These are phyloP conservation scores for Papilio aristodemus DNA, from an alignment of 1,140 invertebrate species.

Conservation along the genomic window DNA sequence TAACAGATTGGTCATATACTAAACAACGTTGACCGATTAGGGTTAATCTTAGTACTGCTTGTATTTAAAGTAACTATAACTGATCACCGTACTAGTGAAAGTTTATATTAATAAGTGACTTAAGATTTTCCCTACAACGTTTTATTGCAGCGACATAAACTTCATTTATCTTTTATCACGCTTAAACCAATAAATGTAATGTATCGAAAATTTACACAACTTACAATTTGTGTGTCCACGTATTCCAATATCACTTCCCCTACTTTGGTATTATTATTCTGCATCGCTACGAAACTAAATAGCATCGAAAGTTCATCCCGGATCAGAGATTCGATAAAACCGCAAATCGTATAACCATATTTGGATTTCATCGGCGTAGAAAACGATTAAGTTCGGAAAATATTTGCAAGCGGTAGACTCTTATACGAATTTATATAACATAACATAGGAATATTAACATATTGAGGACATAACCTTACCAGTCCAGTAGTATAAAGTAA, in stretches of 20 bases:
- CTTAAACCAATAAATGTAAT: no score
- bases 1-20: no score
- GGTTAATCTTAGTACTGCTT: no score
- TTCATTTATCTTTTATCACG: no score
- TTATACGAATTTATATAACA: slow-evolving; percentile 43
- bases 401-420: slow-evolving; percentile 43
- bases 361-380: slow-evolving; percentile 31
- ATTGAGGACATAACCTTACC: slow-evolving; percentile 48
- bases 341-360: slow-evolving; percentile 40
- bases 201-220: background rate
- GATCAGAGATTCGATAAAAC: slow-evolving; percentile 43
- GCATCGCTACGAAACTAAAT: slow-evolving; percentile 5
- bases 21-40: no score
- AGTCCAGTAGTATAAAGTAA: slow-evolving; percentile 53
- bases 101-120: no score
- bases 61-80: no score
- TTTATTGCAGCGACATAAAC: no score
- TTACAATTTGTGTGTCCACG: background rate
- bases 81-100: no score
- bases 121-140: no score
- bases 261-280: slow-evolving; percentile 10
- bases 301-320: slow-evolving; percentile 32
- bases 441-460: slow-evolving; percentile 49
- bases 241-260: background rate
- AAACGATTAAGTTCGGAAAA: slow-evolving; percentile 40